Conservation (phyloP, 2,888 invertebrate species). For the Conistra vaccinii region DNA sequence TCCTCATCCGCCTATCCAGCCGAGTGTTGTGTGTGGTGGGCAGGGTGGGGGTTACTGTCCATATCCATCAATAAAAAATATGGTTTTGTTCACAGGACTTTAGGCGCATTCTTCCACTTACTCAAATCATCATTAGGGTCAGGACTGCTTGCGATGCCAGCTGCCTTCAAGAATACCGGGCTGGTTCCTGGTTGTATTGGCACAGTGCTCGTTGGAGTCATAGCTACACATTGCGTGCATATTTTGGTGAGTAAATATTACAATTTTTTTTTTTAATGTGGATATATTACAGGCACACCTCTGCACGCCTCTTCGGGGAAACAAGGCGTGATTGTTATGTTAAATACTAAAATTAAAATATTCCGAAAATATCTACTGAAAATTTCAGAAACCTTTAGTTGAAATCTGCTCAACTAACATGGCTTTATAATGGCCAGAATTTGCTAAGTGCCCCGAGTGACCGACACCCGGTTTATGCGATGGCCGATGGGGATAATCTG, state of each 20-base stretch:
- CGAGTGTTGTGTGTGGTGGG: not conserved
- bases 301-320: rapidly evolving
- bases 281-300: too few relatives aligned
- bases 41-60: not conserved
- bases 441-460: not conserved
- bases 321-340: not conserved
- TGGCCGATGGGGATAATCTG: not conserved
- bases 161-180: conserved; percentile 96
- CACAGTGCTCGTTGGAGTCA: conserved; percentile 94
- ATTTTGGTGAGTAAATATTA: conserved; percentile 92
- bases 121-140: conserved; percentile 98
- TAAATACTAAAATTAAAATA: not conserved
- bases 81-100: conserved; percentile 90
- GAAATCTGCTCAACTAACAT: not conserved
- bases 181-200: conserved; percentile 94
- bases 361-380: not conserved
- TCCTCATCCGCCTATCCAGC: not conserved
- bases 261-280: too few relatives aligned
- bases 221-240: conserved; percentile 98
- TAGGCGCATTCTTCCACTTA: conserved; percentile 96
- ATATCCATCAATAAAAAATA: not conserved
- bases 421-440: too few relatives aligned
- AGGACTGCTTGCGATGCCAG: conserved; percentile 97
- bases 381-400: not conserved
- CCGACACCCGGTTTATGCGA: not conserved